phyloP scores from a whole-genome alignment of 2,888 invertebrate genomes.

The Leucoma salicis region DNA sequence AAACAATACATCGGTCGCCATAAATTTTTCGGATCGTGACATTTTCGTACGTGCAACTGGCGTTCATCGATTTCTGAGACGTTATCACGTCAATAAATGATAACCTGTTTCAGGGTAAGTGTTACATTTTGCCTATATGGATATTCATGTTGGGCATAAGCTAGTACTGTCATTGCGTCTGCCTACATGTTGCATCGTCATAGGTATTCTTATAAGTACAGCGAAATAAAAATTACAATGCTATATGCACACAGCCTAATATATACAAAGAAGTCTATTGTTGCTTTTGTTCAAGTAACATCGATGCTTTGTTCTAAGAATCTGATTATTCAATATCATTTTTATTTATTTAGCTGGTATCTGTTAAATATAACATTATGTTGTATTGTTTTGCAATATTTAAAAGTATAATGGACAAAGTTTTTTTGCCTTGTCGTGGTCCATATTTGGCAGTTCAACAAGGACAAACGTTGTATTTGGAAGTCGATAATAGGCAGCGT shows the following conservation, averaged over 20 bases:
- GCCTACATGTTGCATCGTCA: too few species aligned
- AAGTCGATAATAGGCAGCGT: background rate
- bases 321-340: slow-evolving; percentile 20
- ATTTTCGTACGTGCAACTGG: too few species aligned
- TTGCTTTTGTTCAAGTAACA: slow-evolving; percentile 17
- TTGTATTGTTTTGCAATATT: background rate
- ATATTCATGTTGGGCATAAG: too few species aligned
- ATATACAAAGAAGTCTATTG: slow-evolving; percentile 15
- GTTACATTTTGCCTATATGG: too few species aligned
- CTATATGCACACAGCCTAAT: slow-evolving; percentile 21
- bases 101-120: too few species aligned
- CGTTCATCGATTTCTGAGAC: too few species aligned
- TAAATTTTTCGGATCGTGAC: too few species aligned
- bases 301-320: slow-evolving; percentile 20
- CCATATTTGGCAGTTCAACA: slow-evolving; percentile 1
- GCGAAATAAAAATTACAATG: too few species aligned
- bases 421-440: background rate
- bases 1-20: too few species aligned
- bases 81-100: too few species aligned
- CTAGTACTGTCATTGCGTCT: too few species aligned
- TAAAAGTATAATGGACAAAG: background rate
- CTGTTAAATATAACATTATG: slow-evolving; percentile 5
- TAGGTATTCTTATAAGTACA: too few species aligned
- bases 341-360: slow-evolving; percentile 17
- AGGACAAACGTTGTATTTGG: background rate